Evolutionary conservation across 2,888 invertebrate species (phyloP), one percentile per base, ranked within the genome.

Genomic region (Lithophane ornitopus): DNA sequence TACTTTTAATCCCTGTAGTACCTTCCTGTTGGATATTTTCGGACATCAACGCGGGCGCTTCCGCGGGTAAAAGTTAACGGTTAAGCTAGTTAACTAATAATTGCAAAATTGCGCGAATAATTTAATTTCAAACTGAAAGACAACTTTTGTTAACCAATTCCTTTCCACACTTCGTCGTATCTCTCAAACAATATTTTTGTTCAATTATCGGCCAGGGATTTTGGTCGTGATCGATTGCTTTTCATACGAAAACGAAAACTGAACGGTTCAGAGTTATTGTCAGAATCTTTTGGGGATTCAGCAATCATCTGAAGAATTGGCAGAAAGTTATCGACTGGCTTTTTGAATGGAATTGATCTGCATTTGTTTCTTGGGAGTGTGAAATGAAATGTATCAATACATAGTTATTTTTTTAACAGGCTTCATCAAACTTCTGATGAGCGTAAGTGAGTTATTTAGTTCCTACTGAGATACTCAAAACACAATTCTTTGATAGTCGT

Each of bases 211-310:
- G 2, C 19, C 12, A 9, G 59, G 46, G 76, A 78, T 65, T 65
- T 75, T 59, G 11, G 1, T 59, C 7, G 12, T 61, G 81, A 81
- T 61, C 39, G 59, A 81, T 76, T 76, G 28, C 9, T 28, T n/a
- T 22, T 19, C 54, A 6, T 22, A 16, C 2, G 61, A 28, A 46
- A 76, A n/a, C 14, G 52, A 81, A 78, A 59, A 65, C 22, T 49
- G 39, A 65, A 26, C n/a, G 75, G 26, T 65, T 81, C n/a, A 49
- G 12, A 54, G 46, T 28, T 62, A 72, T 73, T 62, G 54, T 61
- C 26, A 34, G 46, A 52, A 46, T n/a, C 58, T 22, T 65, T 59
- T 16, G 52, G 52, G 65, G 39, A 41, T 61, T 65, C n/a, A 2
- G n/a, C 22, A 61, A 66, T 74, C 65, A 28, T 65, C 28, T 39